A percentile compares a stretch with the other conserved stretches of the same genome.
Evolutionary conservation across 2,797 vertebrate genomes (phyloP).

Genomic region (Pteronotus mesoamericanus): DNA sequence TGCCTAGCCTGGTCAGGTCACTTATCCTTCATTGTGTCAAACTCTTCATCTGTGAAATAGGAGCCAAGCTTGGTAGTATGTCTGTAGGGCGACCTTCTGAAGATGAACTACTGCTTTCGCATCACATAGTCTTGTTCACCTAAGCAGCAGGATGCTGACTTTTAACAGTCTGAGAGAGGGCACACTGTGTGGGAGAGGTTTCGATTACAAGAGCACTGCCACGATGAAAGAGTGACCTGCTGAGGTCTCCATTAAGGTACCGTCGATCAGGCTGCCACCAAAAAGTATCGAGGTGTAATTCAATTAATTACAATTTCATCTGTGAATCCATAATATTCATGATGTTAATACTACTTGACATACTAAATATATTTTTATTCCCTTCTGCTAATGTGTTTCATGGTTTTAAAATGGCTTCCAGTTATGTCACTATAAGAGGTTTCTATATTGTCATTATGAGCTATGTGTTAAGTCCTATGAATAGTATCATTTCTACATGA

Average conservation of each 20-base stretch:
- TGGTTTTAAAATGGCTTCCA: not conserved
- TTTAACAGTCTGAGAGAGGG: not conserved
- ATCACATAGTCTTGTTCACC: not conserved
- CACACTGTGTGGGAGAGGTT: not conserved
- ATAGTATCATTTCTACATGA: not conserved
- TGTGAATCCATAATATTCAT: not conserved
- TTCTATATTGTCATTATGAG: not conserved
- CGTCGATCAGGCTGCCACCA: not conserved
- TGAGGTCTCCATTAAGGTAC: not conserved
- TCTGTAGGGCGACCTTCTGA: not conserved
- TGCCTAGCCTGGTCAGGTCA: not conserved
- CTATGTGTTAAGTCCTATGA: not conserved
- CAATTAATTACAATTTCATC: not conserved
- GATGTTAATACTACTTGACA: not conserved
- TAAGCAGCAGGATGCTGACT: not conserved
- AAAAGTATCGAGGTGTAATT: not conserved
- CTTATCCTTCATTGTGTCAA: not conserved
- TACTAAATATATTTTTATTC: not conserved
- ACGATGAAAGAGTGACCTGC: not conserved
- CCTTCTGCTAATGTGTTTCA: not conserved
- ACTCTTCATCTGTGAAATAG: not conserved
- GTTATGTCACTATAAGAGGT: not conserved
- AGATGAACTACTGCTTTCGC: not conserved
- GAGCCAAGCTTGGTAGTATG: not conserved
- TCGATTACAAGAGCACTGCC: not conserved